phyloP scores from a whole-genome alignment of 2,888 invertebrate genomes.

The Drosophila demipolita region DNA sequence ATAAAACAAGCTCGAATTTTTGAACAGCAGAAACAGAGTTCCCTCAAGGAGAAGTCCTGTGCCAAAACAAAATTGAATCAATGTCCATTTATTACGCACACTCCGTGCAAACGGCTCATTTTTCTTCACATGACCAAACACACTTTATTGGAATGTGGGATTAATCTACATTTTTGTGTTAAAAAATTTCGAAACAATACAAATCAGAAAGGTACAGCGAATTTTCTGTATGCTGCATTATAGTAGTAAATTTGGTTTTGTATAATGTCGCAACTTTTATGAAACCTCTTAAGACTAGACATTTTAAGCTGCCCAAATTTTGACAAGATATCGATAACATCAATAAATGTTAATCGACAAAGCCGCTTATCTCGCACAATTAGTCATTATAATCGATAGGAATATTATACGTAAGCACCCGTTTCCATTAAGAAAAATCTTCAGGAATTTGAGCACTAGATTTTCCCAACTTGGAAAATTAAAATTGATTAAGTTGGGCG shows the following conservation, averaged over 20 bases:
- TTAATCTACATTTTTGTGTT: background rate
- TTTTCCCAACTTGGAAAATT: constrained; percentile 28
- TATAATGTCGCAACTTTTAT: too few relatives aligned
- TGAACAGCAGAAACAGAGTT: background rate
- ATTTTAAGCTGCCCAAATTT: too few relatives aligned
- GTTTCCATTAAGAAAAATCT: too few relatives aligned
- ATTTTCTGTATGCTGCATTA: background rate
- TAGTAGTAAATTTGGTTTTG: background rate
- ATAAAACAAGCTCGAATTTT: constrained; percentile 7
- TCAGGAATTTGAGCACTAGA: too few relatives aligned
- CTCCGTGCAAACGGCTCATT: background rate
- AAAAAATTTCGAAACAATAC: background rate
- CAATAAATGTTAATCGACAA: too few relatives aligned
- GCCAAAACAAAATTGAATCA: background rate
- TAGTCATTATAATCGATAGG: too few relatives aligned
- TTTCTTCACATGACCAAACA: background rate
- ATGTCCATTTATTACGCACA: background rate
- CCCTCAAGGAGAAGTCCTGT: background rate
- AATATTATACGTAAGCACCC: too few relatives aligned
- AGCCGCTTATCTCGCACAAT: too few relatives aligned
- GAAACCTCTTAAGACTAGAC: too few relatives aligned
- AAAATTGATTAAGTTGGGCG: constrained; percentile 70
- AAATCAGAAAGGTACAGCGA: background rate
- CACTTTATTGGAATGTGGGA: background rate
- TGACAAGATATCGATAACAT: too few relatives aligned